Conservation (phyloP, 2,113 vertebrate species). For the Laterallus jamaicensis region DNA sequence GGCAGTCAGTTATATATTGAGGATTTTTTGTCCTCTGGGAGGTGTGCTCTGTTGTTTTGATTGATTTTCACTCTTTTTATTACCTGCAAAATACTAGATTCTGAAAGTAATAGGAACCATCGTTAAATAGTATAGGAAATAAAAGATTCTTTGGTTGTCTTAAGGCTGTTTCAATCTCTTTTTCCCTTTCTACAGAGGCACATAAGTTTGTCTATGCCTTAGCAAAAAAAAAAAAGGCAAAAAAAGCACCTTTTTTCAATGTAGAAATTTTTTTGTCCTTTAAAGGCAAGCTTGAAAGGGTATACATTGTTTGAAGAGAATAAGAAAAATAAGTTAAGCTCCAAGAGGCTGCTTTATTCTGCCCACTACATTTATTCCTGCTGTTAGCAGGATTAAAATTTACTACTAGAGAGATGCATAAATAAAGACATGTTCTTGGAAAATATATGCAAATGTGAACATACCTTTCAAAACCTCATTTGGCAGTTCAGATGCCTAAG, state of each 20-base stretch:
- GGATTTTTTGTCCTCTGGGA: conserved; percentile 68
- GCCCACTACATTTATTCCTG: conserved; percentile 50
- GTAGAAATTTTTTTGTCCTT: conserved; percentile 19
- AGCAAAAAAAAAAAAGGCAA: not conserved
- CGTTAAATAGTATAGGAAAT: conserved; percentile 64
- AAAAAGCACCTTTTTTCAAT: not conserved
- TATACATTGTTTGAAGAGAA: conserved; percentile 33
- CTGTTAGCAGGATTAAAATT: conserved; percentile 58
- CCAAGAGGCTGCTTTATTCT: conserved; percentile 43
- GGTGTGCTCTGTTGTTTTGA: conserved; percentile 66
- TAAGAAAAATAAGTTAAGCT: conserved; percentile 43
- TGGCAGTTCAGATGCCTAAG: conserved; percentile 55
- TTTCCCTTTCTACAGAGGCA: conserved; percentile 28
- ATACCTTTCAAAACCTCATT: conserved; percentile 68
- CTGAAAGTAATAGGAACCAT: conserved; percentile 70
- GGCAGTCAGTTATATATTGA: conserved; percentile 57
- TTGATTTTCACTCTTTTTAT: conserved; percentile 74
- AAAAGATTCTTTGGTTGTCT: conserved; percentile 62
- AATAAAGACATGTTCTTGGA: conserved; percentile 45
- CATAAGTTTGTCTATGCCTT: conserved; percentile 28
- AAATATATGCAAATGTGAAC: conserved; percentile 66
- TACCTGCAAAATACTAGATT: conserved; percentile 70
- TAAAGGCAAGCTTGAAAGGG: conserved; percentile 43
- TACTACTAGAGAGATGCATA: conserved; percentile 40
- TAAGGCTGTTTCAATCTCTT: conserved; percentile 59